A percentile compares a stretch with the other conserved stretches of the same genome.
Evolutionary conservation across 2,113 vertebrate species (phyloP).

Genomic region (Crypturellus undulatus): DNA sequence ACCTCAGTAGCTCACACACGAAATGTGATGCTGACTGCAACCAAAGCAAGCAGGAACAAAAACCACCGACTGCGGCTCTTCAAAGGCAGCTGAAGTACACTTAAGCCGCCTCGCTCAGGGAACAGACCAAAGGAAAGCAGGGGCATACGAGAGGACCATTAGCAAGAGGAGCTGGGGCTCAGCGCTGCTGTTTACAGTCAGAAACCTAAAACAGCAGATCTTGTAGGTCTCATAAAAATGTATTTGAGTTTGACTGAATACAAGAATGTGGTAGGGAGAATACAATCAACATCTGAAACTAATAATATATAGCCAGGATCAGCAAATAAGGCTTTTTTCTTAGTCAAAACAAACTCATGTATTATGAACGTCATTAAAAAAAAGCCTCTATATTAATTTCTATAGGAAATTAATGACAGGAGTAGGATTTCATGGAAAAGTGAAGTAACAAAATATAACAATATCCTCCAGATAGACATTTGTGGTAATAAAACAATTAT

Average conservation of each 20-base stretch:
- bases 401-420: not conserved
- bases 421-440: slow-evolving; percentile 17
- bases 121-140: not conserved
- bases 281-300: not conserved
- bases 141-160: not conserved
- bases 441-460: slow-evolving; percentile 16
- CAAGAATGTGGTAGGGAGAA: not conserved
- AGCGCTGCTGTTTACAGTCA: not conserved
- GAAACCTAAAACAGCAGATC: not conserved
- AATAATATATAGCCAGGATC: not conserved
- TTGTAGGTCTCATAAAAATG: not conserved
- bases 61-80: slow-evolving; percentile 14
- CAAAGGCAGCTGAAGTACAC: not conserved
- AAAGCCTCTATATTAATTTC: not conserved
- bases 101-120: not conserved
- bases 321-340: not conserved
- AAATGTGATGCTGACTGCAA: not conserved
- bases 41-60: slow-evolving; percentile 10
- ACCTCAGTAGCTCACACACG: not conserved
- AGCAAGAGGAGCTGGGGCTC: not conserved
- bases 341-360: not conserved
- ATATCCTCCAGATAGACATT: not conserved
- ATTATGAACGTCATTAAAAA: not conserved
- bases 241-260: not conserved
- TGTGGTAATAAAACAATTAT: slow-evolving; percentile 32